A percentile compares a stretch with the other conserved stretches of the same genome.
phyloP scores from a whole-genome alignment of 2,113 vertebrate species.

The Tetraodon nigroviridis region DNA sequence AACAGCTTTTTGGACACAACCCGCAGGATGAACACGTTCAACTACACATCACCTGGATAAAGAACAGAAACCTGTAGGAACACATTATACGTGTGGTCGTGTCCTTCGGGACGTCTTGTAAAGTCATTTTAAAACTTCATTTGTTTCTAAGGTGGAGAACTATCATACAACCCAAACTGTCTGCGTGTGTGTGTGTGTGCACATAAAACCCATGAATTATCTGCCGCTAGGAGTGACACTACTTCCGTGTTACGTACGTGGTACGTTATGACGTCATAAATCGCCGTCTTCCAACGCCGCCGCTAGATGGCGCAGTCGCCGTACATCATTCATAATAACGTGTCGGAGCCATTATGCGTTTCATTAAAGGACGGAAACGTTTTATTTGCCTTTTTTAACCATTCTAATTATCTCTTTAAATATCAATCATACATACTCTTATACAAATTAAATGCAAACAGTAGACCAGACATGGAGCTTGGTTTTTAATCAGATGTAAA shows the following conservation, averaged over 20 bases:
- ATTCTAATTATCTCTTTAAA: neutral
- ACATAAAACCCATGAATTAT: too few relatives aligned
- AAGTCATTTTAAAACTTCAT: constrained; percentile 60
- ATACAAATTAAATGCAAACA: neutral
- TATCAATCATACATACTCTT: neutral
- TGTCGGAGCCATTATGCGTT: too few relatives aligned
- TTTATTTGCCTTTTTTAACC: neutral
- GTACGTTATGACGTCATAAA: constrained; percentile 40
- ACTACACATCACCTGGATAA: constrained; percentile 80
- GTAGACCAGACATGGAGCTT: neutral
- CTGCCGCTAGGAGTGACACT: too few relatives aligned
- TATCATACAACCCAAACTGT: neutral
- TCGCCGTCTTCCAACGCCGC: rapidly evolving
- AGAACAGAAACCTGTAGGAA: constrained; percentile 63
- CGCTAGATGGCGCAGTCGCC: constrained; percentile 38
- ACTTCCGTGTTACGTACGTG: constrained; percentile 39
- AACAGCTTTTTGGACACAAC: constrained; percentile 89
- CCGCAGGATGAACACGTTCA: constrained; percentile 93
- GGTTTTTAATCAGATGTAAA: constrained; percentile 67
- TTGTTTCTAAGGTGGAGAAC: neutral
- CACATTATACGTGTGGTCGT: constrained; percentile 73
- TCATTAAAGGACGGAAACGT: neutral
- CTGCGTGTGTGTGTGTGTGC: too few relatives aligned
- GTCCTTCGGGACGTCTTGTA: constrained; percentile 65
- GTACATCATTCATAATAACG: too few relatives aligned